Base-by-base conservation (phyloP, 2,113 vertebrate genomes). In the Gymnocephalus cernua region DNA sequence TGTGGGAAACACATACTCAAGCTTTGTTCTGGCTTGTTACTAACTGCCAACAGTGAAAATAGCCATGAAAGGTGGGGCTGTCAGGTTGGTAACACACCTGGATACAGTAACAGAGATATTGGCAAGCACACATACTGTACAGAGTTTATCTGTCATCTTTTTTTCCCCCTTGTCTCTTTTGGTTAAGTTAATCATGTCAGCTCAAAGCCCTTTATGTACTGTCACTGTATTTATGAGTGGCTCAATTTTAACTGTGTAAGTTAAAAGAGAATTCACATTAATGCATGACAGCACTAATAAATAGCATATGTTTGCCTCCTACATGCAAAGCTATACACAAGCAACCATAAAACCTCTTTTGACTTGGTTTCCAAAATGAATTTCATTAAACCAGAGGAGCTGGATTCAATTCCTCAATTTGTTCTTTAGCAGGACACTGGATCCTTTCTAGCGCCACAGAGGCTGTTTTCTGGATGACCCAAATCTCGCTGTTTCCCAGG, bases 21-120 rank as follows among this genome's bases (percentile, higher is more conserved):
- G 76, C 67, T 87, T 83, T 93, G 90, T 91, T 90, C 77, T 47
- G 79, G 83, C 90, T 82, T 91, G 86, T 89, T 79, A 58, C 66
- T 86, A 74, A 83, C 18, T 72, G 58, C 23, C 54, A 47, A 62
- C 16, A 23, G 27, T 45, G 29, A 79, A 87, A 84, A 74, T 56
- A 84, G 63, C 12, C 27, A 9, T 3, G 27, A 54, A 51, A 74
- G 84, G 83, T 63, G 86, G 21, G 72, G 68, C 63, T 0, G 51
- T 58, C 11, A 38, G 63, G 56, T 50, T 44, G 56, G 66, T 64
- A 62, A 66, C 70, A 82, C 78, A 81, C 69, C 75, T 82, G 50
- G 38, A 77, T 74, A 79, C 75, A 77, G 21, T 77, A 82, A 72
- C 47, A 58, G 0, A 75, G 21, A 63, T 41, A 3, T 27, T 58